Conservation (phyloP, 2,797 vertebrate species). For the Alauda arvensis region DNA sequence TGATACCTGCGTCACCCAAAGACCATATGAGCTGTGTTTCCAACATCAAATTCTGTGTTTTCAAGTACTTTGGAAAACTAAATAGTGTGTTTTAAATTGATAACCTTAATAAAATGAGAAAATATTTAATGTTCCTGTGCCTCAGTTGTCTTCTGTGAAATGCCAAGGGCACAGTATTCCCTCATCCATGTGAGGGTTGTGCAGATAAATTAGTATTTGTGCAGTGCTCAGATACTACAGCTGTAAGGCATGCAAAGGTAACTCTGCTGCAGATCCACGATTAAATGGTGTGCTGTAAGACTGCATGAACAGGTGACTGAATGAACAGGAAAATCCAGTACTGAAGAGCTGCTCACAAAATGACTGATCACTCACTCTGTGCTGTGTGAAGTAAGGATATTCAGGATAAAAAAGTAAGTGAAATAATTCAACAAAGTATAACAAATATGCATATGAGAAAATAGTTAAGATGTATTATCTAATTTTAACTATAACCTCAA, state of each 20-base stretch:
- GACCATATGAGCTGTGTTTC: neutral
- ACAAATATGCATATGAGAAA: neutral
- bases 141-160: neutral
- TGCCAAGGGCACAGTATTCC: neutral
- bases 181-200: neutral
- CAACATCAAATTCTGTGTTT: neutral
- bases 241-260: neutral
- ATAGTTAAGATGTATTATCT: neutral
- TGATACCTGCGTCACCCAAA: neutral
- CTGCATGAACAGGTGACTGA: neutral
- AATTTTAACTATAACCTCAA: neutral
- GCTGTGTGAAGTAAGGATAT: neutral
- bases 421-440: neutral
- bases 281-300: neutral
- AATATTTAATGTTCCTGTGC: neutral
- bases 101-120: neutral
- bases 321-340: neutral
- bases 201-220: neutral
- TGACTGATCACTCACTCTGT: neutral
- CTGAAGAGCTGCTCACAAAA: neutral
- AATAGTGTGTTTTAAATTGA: neutral
- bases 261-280: neutral
- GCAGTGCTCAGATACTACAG: neutral
- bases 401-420: neutral
- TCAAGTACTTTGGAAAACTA: neutral